Evolutionary conservation across 2,113 vertebrate genomes (phyloP).

Genomic region (Glaucidium brasilianum): DNA sequence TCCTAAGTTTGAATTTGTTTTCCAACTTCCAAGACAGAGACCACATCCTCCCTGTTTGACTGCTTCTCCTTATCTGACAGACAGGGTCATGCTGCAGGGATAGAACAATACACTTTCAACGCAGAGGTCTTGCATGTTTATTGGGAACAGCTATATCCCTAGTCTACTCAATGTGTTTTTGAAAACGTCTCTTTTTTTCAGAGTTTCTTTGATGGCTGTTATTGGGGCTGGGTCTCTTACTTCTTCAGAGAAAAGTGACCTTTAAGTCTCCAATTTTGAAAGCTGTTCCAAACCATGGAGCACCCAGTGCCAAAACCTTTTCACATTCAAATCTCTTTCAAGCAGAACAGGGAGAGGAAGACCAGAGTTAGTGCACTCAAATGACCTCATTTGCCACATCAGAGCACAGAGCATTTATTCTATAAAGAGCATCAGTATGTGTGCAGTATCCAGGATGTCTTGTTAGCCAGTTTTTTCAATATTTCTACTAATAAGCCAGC

Average conservation of each 20-base stretch:
- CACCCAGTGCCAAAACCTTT: constrained; percentile 43
- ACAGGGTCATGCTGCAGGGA: neutral
- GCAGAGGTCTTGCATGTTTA: neutral
- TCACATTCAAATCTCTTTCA: constrained; percentile 61
- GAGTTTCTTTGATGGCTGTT: constrained; percentile 17
- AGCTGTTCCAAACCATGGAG: constrained; percentile 41
- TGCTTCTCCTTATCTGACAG: constrained; percentile 54
- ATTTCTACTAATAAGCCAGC: neutral
- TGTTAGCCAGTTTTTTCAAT: constrained; percentile 13
- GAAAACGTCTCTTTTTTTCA: neutral
- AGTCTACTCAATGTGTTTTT: neutral
- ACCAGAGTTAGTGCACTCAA: constrained; percentile 44
- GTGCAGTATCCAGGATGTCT: constrained; percentile 12
- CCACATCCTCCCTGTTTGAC: constrained; percentile 53
- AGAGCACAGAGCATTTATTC: constrained; percentile 53
- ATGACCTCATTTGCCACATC: constrained; percentile 68
- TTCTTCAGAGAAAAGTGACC: constrained; percentile 54
- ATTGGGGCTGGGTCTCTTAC: neutral
- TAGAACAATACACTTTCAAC: neutral
- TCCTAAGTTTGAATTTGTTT: constrained; percentile 39
- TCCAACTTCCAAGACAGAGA: constrained; percentile 26
- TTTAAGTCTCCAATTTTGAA: constrained; percentile 37
- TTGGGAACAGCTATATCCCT: neutral
- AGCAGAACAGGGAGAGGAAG: constrained; percentile 47
- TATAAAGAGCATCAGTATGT: constrained; percentile 34